phyloP scores from a whole-genome alignment of 2,113 vertebrate genomes.

The Odontophorus gujanensis region DNA sequence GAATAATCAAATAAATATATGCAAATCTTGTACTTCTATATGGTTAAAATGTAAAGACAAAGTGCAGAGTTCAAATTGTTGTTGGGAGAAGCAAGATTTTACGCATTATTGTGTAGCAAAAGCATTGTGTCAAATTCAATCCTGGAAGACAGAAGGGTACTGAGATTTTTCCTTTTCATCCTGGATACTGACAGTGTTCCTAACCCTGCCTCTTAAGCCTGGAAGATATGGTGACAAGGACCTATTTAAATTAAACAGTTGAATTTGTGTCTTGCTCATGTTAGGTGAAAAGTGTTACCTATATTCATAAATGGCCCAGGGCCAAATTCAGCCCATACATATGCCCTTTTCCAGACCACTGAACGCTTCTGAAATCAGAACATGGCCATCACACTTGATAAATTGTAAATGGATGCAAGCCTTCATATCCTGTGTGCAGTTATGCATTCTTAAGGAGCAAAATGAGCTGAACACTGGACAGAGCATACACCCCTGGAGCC shows the following conservation, averaged over 20 bases:
- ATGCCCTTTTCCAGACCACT: slow-evolving; percentile 53
- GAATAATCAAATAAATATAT: background rate
- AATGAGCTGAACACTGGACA: slow-evolving; percentile 39
- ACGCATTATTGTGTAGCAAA: background rate
- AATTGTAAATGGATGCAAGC: slow-evolving; percentile 57
- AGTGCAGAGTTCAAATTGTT: background rate
- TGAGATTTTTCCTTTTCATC: slow-evolving; percentile 43
- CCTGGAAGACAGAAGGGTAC: background rate
- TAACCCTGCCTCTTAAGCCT: slow-evolving; percentile 46
- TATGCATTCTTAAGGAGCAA: slow-evolving; percentile 46
- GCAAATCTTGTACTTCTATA: background rate
- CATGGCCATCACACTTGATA: slow-evolving; percentile 67
- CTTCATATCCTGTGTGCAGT: slow-evolving; percentile 50
- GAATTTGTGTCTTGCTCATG: slow-evolving; percentile 49
- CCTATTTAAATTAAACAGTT: slow-evolving; percentile 60
- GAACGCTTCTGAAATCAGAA: slow-evolving; percentile 61
- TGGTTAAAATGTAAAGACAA: background rate
- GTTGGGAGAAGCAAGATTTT: slow-evolving; percentile 6
- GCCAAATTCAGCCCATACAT: slow-evolving; percentile 59
- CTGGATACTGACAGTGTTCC: slow-evolving; percentile 43
- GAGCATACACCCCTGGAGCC: slow-evolving; percentile 48
- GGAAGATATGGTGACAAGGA: slow-evolving; percentile 30
- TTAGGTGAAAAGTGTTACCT: slow-evolving; percentile 55
- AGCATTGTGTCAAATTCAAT: slow-evolving; percentile 40
- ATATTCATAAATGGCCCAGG: slow-evolving; percentile 63